Evolutionary conservation across 2,113 vertebrate genomes (phyloP).

Genomic region (Strix uralensis): DNA sequence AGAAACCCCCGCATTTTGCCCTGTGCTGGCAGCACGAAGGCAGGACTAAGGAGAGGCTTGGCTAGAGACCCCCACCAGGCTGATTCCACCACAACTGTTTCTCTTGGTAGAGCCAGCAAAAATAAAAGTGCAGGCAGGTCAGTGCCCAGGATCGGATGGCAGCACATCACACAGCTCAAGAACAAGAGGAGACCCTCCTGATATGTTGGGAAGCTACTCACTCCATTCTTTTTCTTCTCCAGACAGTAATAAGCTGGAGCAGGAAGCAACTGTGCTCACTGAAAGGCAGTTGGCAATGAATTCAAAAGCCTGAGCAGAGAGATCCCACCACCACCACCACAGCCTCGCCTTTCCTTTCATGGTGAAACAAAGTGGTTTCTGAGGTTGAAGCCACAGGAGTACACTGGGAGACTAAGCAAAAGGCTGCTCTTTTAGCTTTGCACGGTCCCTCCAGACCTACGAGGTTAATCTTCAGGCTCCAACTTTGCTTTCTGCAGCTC

Average conservation of each 20-base stretch:
- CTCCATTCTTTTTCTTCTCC: background rate
- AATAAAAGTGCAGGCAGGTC: background rate
- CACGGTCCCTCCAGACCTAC: background rate
- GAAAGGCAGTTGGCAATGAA: background rate
- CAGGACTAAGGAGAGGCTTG: background rate
- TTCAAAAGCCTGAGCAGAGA: background rate
- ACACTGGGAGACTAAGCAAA: background rate
- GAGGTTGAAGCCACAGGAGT: background rate
- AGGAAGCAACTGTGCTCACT: background rate
- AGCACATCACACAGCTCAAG: background rate
- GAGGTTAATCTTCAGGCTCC: background rate
- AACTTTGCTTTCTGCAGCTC: background rate
- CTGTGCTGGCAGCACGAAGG: fast-evolving
- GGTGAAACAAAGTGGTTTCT: background rate
- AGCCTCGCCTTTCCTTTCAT: background rate
- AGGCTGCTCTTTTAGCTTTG: background rate
- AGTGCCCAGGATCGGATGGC: background rate
- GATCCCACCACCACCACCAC: background rate
- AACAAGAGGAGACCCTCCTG: background rate
- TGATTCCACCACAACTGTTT: background rate
- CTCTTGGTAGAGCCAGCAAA: background rate
- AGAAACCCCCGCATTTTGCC: background rate
- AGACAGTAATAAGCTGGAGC: background rate
- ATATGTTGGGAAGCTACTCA: background rate
- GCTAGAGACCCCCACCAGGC: background rate